These are phyloP conservation scores for Notechis scutatus DNA, from an alignment of 2,113 vertebrate species.

Conservation along the genomic window DNA sequence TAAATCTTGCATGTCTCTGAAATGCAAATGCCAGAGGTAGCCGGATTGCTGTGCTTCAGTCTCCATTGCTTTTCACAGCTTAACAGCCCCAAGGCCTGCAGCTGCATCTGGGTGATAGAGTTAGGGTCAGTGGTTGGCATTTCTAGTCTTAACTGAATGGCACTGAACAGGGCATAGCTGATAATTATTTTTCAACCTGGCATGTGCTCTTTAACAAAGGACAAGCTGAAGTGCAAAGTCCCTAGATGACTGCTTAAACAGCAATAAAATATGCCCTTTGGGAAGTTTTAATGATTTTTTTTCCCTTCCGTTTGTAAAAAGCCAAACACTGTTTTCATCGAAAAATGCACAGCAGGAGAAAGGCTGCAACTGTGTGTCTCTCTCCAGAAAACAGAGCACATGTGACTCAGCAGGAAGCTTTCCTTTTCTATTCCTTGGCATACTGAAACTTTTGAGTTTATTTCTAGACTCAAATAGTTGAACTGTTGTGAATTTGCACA, in stretches of 20 bases:
- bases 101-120: not conserved
- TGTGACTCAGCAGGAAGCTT: not conserved
- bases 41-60: not conserved
- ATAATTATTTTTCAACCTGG: constrained; percentile 10
- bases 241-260: constrained; percentile 18
- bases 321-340: not conserved
- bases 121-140: not conserved
- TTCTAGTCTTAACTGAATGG: not conserved
- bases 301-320: not conserved
- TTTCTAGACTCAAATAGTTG: not conserved
- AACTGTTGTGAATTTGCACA: not conserved
- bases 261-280: not conserved
- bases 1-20: not conserved
- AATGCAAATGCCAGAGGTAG: not conserved
- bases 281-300: constrained; percentile 4
- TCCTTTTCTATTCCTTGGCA: not conserved
- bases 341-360: not conserved
- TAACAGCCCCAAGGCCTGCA: not conserved
- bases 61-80: not conserved
- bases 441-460: not conserved
- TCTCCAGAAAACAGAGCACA: not conserved
- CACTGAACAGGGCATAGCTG: not conserved
- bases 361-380: not conserved
- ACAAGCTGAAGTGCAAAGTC: constrained; percentile 1
- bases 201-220: constrained; percentile 2